Evolutionary conservation across 1,140 invertebrate species (phyloP).

Genomic region (Calephelis nemesis): DNA sequence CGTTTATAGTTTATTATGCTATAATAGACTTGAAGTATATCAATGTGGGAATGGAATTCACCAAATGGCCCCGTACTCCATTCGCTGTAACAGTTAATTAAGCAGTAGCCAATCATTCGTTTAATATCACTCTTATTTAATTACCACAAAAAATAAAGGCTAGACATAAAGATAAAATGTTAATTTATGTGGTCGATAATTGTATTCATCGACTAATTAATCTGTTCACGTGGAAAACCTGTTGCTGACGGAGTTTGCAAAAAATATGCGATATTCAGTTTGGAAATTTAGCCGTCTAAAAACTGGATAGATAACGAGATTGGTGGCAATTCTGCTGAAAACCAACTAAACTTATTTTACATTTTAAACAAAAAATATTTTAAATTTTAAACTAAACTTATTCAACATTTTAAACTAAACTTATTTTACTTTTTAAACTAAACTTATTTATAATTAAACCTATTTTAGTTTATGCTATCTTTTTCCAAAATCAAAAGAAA

Average conservation of each 20-base stretch:
- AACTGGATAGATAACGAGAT: too few species aligned
- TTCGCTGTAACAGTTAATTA: constrained; percentile 7
- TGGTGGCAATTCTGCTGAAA: too few species aligned
- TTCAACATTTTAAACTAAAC: too few species aligned
- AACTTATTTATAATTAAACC: too few species aligned
- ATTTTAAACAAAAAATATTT: too few species aligned
- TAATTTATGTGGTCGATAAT: constrained; percentile 1
- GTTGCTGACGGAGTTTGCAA: constrained; percentile 20
- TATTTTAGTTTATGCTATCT: too few species aligned
- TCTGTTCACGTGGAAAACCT: constrained; percentile 1
- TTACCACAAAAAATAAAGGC: constrained; percentile 10
- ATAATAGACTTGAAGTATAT: not conserved
- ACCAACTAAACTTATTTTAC: too few species aligned
- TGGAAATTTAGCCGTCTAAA: constrained; percentile 4
- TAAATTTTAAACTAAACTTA: too few species aligned
- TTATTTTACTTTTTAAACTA: too few species aligned
- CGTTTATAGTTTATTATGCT: too few species aligned
- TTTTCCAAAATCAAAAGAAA: too few species aligned
- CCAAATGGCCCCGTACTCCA: not conserved
- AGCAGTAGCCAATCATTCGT: constrained; percentile 15
- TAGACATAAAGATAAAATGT: constrained; percentile 7
- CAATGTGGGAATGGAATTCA: not conserved
- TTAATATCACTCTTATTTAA: constrained; percentile 15
- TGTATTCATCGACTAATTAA: constrained; percentile 1
- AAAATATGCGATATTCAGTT: constrained; percentile 24